Conservation (phyloP, 2,888 invertebrate genomes). For the Zaprionus obscuricornis region DNA sequence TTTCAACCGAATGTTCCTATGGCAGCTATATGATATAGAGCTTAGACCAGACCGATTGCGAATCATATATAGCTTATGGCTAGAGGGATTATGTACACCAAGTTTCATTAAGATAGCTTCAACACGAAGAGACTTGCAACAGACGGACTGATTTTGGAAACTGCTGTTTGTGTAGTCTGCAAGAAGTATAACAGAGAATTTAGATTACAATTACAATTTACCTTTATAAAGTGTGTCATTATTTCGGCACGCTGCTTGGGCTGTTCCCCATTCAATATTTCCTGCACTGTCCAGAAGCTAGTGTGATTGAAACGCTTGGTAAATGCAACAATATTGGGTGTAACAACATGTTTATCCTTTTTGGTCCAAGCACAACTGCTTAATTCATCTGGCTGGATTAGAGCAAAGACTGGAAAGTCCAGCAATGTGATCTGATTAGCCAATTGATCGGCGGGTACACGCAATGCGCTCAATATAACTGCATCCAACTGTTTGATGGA, state of each 20-base stretch:
- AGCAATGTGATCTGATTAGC: slow-evolving; percentile 94
- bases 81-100: no score
- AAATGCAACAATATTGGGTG: slow-evolving; percentile 97
- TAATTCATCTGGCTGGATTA: slow-evolving; percentile 93
- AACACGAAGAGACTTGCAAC: no score
- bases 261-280: slow-evolving; percentile 92
- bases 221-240: slow-evolving; percentile 94
- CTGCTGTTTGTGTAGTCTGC: no score
- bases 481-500: slow-evolving; percentile 86
- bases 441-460: slow-evolving; percentile 90
- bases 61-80: no score
- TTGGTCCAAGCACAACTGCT: slow-evolving; percentile 97
- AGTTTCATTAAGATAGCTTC: no score
- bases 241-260: slow-evolving; percentile 94
- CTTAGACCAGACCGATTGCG: no score
- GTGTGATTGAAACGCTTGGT: slow-evolving; percentile 97
- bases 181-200: no score
- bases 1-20: no score
- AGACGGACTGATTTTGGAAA: no score
- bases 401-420: slow-evolving; percentile 92
- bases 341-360: slow-evolving; percentile 92
- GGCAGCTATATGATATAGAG: no score
- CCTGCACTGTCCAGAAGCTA: slow-evolving; percentile 97
- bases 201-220: slow-evolving; percentile 38
- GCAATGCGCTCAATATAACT: slow-evolving; percentile 87